These are phyloP conservation scores for Scaptomyza reducta DNA, from an alignment of 2,888 invertebrate species.

Conservation along the genomic window DNA sequence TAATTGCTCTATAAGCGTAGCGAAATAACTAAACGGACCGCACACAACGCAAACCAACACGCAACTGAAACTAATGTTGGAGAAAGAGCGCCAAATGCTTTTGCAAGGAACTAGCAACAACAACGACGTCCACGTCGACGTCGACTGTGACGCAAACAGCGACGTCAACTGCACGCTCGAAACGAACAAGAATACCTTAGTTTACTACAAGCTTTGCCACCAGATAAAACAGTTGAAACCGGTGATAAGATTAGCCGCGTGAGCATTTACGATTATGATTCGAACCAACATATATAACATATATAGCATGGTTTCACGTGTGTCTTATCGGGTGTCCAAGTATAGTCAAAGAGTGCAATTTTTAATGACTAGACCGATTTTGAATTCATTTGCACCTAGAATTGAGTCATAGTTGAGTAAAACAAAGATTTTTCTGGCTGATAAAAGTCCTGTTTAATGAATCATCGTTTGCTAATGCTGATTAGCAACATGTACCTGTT, in stretches of 20 bases:
- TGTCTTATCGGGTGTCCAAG: no score
- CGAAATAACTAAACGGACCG: conserved; percentile 36
- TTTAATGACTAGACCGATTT: no score
- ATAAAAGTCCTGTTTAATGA: no score
- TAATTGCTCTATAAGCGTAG: background rate
- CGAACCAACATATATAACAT: no score
- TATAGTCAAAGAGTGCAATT: no score
- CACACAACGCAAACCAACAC: conserved; percentile 68
- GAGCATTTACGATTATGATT: conserved; percentile 3
- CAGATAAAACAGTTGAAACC: conserved; percentile 31
- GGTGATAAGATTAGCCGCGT: conserved; percentile 50
- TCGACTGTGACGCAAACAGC: conserved; percentile 20
- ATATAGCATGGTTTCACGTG: no score
- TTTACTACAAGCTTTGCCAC: conserved; percentile 20
- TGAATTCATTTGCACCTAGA: no score
- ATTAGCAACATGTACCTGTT: no score
- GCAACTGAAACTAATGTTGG: conserved; percentile 58
- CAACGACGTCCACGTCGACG: conserved; percentile 12
- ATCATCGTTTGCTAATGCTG: no score
- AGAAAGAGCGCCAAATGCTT: conserved; percentile 35
- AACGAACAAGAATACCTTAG: conserved; percentile 15
- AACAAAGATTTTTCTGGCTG: no score
- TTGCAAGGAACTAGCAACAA: conserved; percentile 33
- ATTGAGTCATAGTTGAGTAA: no score
- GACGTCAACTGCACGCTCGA: conserved; percentile 23